Conservation (phyloP, 1,140 invertebrate species). For the Rhyzopertha dominica region DNA sequence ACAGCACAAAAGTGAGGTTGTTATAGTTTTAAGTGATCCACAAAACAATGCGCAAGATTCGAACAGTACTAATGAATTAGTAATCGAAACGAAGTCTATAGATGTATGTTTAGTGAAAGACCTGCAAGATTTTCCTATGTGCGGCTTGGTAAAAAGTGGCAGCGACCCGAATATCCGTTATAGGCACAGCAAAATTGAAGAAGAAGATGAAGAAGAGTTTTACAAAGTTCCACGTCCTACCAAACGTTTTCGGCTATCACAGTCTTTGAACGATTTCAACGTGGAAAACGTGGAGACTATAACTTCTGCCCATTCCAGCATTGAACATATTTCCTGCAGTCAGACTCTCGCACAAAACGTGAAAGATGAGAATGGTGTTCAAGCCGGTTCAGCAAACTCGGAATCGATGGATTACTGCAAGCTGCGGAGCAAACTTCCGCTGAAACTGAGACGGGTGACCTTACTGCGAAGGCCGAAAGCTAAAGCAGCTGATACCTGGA, state of each 20-base stretch:
- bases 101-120: slow-evolving; percentile 15
- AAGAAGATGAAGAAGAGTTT: slow-evolving; percentile 32
- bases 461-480: slow-evolving; percentile 32
- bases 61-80: too few species aligned
- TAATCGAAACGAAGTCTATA: slow-evolving; percentile 8
- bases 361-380: slow-evolving; percentile 3
- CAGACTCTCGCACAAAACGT: slow-evolving; percentile 23
- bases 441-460: slow-evolving; percentile 24
- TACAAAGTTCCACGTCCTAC: slow-evolving; percentile 39
- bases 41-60: too few species aligned
- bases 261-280: slow-evolving; percentile 40
- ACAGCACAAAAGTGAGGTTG: too few species aligned
- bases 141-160: slow-evolving; percentile 32
- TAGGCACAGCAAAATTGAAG: slow-evolving; percentile 2
- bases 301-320: slow-evolving; percentile 26
- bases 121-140: slow-evolving; percentile 13
- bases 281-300: slow-evolving; percentile 24
- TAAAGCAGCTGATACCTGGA: slow-evolving; percentile 30
- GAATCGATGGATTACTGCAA: slow-evolving; percentile 32
- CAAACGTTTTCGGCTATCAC: slow-evolving; percentile 29
- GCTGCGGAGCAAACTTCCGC: slow-evolving; percentile 26
- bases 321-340: slow-evolving; percentile 41
- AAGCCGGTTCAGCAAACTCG: slow-evolving; percentile 2
- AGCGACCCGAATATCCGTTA: slow-evolving; percentile 37
- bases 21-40: too few species aligned